phyloP scores from a whole-genome alignment of 2,888 invertebrate genomes.

The Leucania comma region DNA sequence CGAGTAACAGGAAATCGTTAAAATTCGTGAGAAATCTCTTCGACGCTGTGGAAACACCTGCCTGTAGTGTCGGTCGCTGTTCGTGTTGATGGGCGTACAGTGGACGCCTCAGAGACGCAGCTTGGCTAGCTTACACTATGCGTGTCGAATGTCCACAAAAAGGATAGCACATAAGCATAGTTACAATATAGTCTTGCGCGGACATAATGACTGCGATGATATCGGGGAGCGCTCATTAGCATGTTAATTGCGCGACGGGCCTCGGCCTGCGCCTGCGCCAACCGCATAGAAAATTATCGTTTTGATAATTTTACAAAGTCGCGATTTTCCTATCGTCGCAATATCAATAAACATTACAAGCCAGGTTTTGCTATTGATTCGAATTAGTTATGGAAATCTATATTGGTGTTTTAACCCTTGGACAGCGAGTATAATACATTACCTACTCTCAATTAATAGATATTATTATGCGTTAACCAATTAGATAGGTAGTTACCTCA shows the following conservation, averaged over 20 bases:
- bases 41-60: conserved; percentile 70
- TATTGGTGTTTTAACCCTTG: conserved; percentile 9
- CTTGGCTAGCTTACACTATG: conserved; percentile 53
- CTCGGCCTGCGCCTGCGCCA: conserved; percentile 68
- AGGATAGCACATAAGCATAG: conserved; percentile 77
- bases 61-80: conserved; percentile 55
- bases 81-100: conserved; percentile 57
- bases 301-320: conserved; percentile 68
- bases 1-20: conserved; percentile 88
- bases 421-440: conserved; percentile 26
- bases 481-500: conserved; percentile 75
- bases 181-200: conserved; percentile 84
- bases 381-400: conserved; percentile 36
- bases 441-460: conserved; percentile 50
- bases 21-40: conserved; percentile 87
- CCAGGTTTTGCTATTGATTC: conserved; percentile 12
- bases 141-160: conserved; percentile 76
- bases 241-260: conserved; percentile 87
- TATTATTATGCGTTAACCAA: conserved; percentile 32
- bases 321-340: conserved; percentile 32
- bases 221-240: conserved; percentile 88
- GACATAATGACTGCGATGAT: conserved; percentile 89
- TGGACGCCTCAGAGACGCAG: conserved; percentile 10
- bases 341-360: conserved; percentile 44
- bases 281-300: conserved; percentile 72